Percentiles rank a stretch among this genome's conserved stretches.
These are phyloP conservation scores for Scaeva pyrastri DNA, from an alignment of 2,888 invertebrate species.

Conservation along the genomic window DNA sequence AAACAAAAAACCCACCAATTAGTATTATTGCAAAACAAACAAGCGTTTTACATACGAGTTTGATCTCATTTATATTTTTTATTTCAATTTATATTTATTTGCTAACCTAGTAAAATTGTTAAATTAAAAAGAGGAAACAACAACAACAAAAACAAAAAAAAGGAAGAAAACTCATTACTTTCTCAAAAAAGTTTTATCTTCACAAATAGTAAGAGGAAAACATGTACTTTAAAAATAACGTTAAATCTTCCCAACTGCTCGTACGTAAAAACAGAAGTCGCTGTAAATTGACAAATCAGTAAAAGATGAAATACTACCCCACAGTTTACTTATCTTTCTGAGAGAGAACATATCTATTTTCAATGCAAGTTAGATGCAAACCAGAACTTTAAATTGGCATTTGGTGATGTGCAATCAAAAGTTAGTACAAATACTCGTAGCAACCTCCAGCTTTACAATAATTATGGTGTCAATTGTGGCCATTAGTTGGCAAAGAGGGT, in stretches of 20 bases:
- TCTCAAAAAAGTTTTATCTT: conserved; percentile 54
- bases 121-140: conserved; percentile 64
- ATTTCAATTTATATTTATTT: conserved; percentile 76
- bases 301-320: neutral
- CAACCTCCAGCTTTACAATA: no score
- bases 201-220: neutral
- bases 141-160: conserved; percentile 40
- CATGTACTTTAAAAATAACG: neutral
- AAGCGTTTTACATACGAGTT: conserved; percentile 74
- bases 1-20: conserved; percentile 70
- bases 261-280: neutral
- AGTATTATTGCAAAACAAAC: conserved; percentile 75
- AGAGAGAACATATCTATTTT: neutral
- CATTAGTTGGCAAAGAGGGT: no score
- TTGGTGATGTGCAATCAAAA: neutral
- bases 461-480: no score
- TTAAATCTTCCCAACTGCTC: neutral
- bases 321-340: neutral
- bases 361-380: neutral
- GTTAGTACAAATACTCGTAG: no score
- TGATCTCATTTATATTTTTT: conserved; percentile 75
- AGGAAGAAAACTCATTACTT: conserved; percentile 38
- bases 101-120: conserved; percentile 71
- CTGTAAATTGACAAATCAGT: neutral
- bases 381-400: neutral